Conservation (phyloP, 2,888 invertebrate genomes). For the Cephus pulcher region DNA sequence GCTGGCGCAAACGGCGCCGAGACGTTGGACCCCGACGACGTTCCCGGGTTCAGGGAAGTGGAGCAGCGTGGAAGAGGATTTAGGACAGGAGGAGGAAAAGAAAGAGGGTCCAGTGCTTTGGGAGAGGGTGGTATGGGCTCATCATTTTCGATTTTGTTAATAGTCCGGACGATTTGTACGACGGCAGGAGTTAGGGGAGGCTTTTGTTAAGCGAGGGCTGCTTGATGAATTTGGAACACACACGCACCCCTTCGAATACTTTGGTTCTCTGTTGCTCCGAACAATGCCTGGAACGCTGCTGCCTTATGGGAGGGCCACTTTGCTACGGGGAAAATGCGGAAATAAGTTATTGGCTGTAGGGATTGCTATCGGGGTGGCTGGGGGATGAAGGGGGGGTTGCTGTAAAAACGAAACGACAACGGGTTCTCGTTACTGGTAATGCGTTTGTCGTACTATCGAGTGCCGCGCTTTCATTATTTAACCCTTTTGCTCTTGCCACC, state of each 20-base stretch:
- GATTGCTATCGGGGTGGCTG: neutral
- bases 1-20: neutral
- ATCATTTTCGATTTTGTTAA: slow-evolving; percentile 22
- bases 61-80: too few species aligned
- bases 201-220: slow-evolving; percentile 18
- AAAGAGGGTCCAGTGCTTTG: neutral
- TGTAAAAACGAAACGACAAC: neutral
- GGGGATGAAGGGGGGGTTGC: neutral
- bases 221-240: slow-evolving; percentile 23
- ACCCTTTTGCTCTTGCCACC: too few species aligned
- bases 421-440: neutral
- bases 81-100: neutral
- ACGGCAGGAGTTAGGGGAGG: neutral
- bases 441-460: neutral
- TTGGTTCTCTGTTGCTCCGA: too few species aligned
- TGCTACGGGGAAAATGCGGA: neutral
- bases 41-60: too few species aligned
- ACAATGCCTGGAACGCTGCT: neutral
- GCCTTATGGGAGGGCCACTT: neutral
- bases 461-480: too few species aligned
- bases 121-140: neutral
- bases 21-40: neutral
- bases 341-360: slow-evolving; percentile 1
- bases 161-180: slow-evolving; percentile 18
- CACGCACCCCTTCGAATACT: slow-evolving; percentile 14